Evolutionary conservation across 2,113 vertebrate species (phyloP).

Genomic region (Austrofundulus limnaeus): DNA sequence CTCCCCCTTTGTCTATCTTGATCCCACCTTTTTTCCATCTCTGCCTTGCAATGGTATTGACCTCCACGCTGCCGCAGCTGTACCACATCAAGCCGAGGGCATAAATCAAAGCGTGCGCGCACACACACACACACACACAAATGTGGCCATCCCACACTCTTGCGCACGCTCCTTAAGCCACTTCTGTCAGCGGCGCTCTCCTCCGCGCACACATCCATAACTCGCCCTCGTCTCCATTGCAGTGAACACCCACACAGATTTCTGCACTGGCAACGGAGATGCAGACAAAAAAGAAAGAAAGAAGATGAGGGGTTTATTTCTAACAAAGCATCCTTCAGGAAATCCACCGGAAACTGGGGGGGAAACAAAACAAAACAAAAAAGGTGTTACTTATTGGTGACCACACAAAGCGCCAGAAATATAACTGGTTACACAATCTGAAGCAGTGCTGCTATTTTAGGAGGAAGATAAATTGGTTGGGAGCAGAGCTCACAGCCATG

Average conservation of each 20-base stretch:
- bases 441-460: conserved; percentile 34
- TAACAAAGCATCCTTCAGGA: conserved; percentile 38
- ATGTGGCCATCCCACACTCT: conserved; percentile 59
- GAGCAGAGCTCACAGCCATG: neutral
- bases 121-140: conserved; percentile 20
- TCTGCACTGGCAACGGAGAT: conserved; percentile 49
- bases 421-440: conserved; percentile 45
- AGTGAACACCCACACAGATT: conserved; percentile 60
- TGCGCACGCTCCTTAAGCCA: conserved; percentile 56
- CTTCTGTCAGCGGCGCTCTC: conserved; percentile 23
- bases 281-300: conserved; percentile 57
- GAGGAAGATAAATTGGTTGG: neutral
- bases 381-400: conserved; percentile 50
- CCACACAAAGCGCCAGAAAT: conserved; percentile 43
- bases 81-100: conserved; percentile 58
- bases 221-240: conserved; percentile 59
- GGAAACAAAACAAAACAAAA: neutral
- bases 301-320: conserved; percentile 47
- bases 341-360: conserved; percentile 29
- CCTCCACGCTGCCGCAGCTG: conserved; percentile 57
- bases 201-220: conserved; percentile 29
- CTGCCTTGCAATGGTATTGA: conserved; percentile 39
- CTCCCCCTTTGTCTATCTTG: conserved; percentile 41
- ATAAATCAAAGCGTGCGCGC: conserved; percentile 52
- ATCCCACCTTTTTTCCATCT: conserved; percentile 25